phyloP scores from a whole-genome alignment of 1,140 invertebrate species.

The Zaprionus ghesquierei region DNA sequence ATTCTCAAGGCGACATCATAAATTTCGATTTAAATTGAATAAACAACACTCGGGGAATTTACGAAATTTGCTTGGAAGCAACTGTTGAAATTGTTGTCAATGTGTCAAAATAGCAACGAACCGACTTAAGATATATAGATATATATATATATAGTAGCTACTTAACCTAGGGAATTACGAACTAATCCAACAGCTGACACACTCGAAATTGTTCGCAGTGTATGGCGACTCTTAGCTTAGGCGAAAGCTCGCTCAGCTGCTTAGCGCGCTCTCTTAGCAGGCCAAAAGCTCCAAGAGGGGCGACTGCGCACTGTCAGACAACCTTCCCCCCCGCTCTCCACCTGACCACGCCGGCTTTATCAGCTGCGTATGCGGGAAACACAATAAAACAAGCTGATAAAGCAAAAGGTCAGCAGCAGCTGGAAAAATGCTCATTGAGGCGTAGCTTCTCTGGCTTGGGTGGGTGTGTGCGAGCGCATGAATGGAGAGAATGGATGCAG shows the following conservation, averaged over 20 bases:
- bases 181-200: conserved; percentile 31
- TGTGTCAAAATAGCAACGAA: conserved; percentile 39
- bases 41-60: conserved; percentile 63
- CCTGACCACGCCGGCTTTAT: conserved; percentile 39
- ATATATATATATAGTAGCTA: conserved; percentile 23
- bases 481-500: conserved; percentile 7
- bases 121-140: conserved; percentile 23
- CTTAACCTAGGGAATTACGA: conserved; percentile 18
- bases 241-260: conserved; percentile 26
- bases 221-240: too few relatives aligned
- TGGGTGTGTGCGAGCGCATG: conserved; percentile 24
- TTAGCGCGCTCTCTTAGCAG: conserved; percentile 7
- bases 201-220: conserved; percentile 46
- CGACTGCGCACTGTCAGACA: not conserved
- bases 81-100: conserved; percentile 48
- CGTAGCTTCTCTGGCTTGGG: conserved; percentile 6
- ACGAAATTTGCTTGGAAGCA: conserved; percentile 43
- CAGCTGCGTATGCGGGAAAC: conserved; percentile 48
- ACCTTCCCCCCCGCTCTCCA: not conserved
- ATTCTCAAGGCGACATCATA: conserved; percentile 35
- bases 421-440: conserved; percentile 20
- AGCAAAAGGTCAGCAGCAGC: conserved; percentile 38
- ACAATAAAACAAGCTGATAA: conserved; percentile 64
- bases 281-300: conserved; percentile 16
- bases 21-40: conserved; percentile 67